Percentiles rank a stretch among this genome's conserved stretches.
These are phyloP conservation scores for Daboia siamensis DNA, from an alignment of 2,113 vertebrate genomes.

Conservation along the genomic window DNA sequence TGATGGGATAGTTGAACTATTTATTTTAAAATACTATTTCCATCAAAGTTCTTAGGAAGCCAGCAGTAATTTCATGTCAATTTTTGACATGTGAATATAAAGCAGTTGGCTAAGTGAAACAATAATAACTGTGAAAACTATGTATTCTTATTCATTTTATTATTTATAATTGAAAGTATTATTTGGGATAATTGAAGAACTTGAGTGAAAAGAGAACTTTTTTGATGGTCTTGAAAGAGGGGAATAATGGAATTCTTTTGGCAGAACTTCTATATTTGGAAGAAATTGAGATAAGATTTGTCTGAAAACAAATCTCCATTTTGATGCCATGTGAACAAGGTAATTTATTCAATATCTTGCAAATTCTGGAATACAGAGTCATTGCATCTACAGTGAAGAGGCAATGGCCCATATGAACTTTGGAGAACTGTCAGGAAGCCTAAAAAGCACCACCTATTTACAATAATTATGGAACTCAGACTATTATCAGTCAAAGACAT, in stretches of 20 bases:
- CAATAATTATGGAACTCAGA: background rate
- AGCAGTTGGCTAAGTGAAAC: background rate
- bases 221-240: background rate
- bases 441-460: background rate
- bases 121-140: background rate
- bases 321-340: background rate
- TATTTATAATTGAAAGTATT: background rate
- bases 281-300: background rate
- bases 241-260: background rate
- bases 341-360: background rate
- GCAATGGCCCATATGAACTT: background rate
- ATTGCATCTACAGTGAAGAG: background rate
- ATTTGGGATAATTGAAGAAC: background rate
- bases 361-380: background rate
- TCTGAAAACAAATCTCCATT: background rate
- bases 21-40: background rate
- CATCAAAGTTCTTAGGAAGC: background rate
- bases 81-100: background rate
- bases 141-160: background rate
- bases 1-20: background rate
- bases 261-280: background rate
- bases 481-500: background rate
- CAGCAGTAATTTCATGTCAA: background rate
- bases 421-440: background rate
- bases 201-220: background rate